Evolutionary conservation across 1,140 invertebrate species (phyloP), one percentile per base, ranked within the genome.

Genomic region (Aphidius gifuensis): DNA sequence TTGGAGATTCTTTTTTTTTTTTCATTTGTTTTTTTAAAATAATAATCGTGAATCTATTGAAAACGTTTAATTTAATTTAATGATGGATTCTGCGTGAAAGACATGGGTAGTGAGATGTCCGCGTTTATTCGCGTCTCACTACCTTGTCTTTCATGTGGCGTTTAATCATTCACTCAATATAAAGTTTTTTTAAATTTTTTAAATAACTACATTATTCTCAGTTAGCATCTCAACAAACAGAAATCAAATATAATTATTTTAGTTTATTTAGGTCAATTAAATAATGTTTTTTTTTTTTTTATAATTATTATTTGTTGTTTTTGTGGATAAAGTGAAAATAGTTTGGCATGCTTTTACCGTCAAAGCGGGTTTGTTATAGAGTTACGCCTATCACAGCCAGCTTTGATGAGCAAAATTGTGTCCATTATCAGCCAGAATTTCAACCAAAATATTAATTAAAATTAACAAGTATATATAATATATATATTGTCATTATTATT

Each of bases 91-190:
- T 66, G 70, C 73, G 75, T 92, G 92, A 93, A 93, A 93, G 92
- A 94, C 92, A 93, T 92, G 91, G 91, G 92, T 94, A 93, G 91
- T 93, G 92, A 93, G 90, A 93, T 92, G 91, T 86, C 83, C 80
- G 69, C 69, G 72, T 50, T 69, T 75, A 72, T 74, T 58, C 74
- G 79, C 87, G 85, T 91, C 91, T 94, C 91, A 91, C 91, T 94
- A 92, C 87, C 89, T 90, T 93, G 92, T 94, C 91, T 92, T 94
- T 93, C 91, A 90, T 88, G 86, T 78, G 77, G 84, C 76, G 75
- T 75, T 70, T 66, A 75, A 68, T 55, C 6, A 49, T 59, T 21
- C 21, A 21, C 62, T 48, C 60, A 40, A 16, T 16, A 16, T 16
- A 16, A 16, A 16, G 16, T 16, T 16, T 16, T 16, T 16, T 16